Evolutionary conservation across 2,797 vertebrate genomes (phyloP).

Genomic region (Mus caroli): DNA sequence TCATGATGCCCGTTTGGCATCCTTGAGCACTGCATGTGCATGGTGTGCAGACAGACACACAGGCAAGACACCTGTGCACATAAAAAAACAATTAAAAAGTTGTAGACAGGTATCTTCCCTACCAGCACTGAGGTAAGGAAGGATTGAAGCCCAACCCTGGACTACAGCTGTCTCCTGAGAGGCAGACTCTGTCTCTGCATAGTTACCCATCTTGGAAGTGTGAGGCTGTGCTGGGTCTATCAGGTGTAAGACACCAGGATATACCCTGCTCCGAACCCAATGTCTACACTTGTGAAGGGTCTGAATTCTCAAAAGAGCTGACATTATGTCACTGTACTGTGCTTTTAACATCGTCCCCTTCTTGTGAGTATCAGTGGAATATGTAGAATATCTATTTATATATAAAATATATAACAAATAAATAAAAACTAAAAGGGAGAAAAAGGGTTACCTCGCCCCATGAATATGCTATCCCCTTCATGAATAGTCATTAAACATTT

Average conservation of each 20-base stretch:
- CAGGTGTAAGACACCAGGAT: not conserved
- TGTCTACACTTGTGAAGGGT: not conserved
- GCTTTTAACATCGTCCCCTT: not conserved
- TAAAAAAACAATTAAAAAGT: not conserved
- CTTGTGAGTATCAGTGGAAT: too few species aligned
- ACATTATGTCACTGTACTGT: not conserved
- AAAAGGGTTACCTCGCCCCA: not conserved
- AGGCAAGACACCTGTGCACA: not conserved
- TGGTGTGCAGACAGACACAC: not conserved
- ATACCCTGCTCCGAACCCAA: not conserved
- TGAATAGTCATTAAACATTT: not conserved
- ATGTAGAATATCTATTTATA: too few species aligned
- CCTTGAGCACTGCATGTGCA: not conserved
- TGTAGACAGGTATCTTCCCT: not conserved
- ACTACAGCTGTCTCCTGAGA: not conserved
- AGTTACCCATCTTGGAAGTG: not conserved
- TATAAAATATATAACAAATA: too few species aligned
- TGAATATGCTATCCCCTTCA: not conserved
- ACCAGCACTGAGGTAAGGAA: not conserved
- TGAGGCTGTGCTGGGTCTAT: not conserved
- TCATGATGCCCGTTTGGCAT: not conserved
- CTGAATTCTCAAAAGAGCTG: not conserved
- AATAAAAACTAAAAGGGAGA: not conserved
- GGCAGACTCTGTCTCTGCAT: not conserved
- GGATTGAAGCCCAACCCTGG: not conserved